Conservation (phyloP, 1,140 invertebrate genomes). For the Gonioctena quinquepunctata region DNA sequence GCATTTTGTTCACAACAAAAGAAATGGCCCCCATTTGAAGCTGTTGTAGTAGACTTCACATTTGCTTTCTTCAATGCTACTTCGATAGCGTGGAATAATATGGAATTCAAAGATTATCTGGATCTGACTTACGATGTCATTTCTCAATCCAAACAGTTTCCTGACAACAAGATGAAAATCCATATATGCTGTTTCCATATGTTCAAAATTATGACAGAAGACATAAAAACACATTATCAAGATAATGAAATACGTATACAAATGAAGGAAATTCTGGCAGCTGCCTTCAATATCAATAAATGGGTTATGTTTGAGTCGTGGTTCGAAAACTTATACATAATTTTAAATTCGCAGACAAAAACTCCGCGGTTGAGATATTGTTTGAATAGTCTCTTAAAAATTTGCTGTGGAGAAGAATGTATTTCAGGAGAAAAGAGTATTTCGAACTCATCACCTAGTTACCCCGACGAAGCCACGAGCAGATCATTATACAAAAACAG, state of each 20-base stretch:
- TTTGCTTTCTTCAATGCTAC: background rate
- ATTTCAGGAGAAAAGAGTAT: background rate
- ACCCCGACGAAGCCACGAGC: background rate
- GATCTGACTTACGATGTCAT: background rate
- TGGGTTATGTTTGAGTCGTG: background rate
- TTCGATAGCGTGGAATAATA: slow-evolving; percentile 9
- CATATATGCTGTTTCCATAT: background rate
- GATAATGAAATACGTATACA: background rate
- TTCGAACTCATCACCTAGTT: background rate
- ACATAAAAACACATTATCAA: background rate
- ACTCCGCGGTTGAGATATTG: background rate
- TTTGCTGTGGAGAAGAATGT: background rate
- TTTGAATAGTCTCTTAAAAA: background rate
- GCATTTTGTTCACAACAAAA: background rate
- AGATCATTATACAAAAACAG: background rate
- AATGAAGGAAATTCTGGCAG: background rate
- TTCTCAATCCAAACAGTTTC: background rate
- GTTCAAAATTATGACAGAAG: background rate
- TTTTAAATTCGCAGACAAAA: background rate
- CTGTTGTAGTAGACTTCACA: slow-evolving; percentile 9
- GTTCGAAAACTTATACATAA: background rate
- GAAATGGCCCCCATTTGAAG: slow-evolving; percentile 5
- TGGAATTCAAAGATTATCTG: background rate
- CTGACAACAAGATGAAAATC: background rate
- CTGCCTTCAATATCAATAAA: background rate